Percentiles rank a stretch among this genome's conserved stretches.
Conservation (phyloP, 2,888 invertebrate genomes). For the Halocaridina rubra region DNA sequence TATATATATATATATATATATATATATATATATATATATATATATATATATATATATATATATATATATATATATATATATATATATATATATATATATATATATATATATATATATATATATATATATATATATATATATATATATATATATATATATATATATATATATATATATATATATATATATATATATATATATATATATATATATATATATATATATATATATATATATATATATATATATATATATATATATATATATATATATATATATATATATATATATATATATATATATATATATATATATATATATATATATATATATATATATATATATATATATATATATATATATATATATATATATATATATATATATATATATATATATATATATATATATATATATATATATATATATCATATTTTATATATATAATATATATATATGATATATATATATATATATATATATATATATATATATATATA, state of each 20-base stretch:
- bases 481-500: background rate
- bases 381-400: constrained; percentile 34
- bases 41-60: constrained; percentile 25
- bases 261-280: constrained; percentile 32
- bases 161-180: background rate
- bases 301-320: constrained; percentile 34
- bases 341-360: constrained; percentile 26
- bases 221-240: constrained; percentile 4
- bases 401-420: constrained; percentile 25
- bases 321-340: constrained; percentile 35
- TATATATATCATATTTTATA: constrained; percentile 5
- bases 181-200: constrained; percentile 3
- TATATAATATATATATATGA: no score
- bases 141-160: background rate
- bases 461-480: background rate
- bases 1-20: background rate
- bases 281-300: constrained; percentile 38
- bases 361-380: constrained; percentile 27
- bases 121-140: constrained; percentile 1
- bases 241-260: constrained; percentile 28
- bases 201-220: constrained; percentile 15
- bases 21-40: constrained; percentile 20
- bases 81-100: constrained; percentile 37
- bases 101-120: background rate
- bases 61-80: constrained; percentile 35